Evolutionary conservation across 2,113 vertebrate species (phyloP).

Genomic region (Erinaceus europaeus): DNA sequence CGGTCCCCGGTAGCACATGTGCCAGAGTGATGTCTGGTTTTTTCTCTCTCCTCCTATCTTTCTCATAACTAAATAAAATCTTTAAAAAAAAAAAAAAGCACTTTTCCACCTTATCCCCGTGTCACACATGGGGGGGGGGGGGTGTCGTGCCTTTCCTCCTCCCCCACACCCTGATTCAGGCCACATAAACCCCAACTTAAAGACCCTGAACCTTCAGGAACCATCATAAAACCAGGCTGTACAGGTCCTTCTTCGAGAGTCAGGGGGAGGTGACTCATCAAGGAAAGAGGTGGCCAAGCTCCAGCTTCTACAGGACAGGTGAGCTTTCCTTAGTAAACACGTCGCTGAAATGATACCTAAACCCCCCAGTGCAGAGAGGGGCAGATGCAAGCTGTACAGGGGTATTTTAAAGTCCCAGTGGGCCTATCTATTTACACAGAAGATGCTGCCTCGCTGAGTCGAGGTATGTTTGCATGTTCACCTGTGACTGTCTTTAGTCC

Average conservation of each 20-base stretch:
- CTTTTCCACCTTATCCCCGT: too few species aligned
- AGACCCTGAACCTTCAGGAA: neutral
- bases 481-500: neutral
- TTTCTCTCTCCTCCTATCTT: neutral
- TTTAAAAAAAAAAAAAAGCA: too few species aligned
- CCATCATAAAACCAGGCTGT: too few species aligned
- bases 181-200: neutral
- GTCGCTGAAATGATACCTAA: neutral
- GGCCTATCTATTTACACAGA: slow-evolving; percentile 38
- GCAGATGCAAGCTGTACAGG: neutral
- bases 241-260: too few species aligned
- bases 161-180: neutral
- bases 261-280: neutral
- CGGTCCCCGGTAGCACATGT: too few species aligned
- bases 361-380: neutral
- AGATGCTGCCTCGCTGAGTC: neutral
- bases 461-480: neutral
- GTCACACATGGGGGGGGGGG: too few species aligned
- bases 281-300: neutral
- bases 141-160: neutral
- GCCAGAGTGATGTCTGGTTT: neutral
- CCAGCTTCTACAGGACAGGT: neutral
- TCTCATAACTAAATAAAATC: too few species aligned
- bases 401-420: neutral
- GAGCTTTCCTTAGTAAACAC: slow-evolving; percentile 3